Conservation (phyloP, 2,888 invertebrate genomes). For the Mycalesis mineus region DNA sequence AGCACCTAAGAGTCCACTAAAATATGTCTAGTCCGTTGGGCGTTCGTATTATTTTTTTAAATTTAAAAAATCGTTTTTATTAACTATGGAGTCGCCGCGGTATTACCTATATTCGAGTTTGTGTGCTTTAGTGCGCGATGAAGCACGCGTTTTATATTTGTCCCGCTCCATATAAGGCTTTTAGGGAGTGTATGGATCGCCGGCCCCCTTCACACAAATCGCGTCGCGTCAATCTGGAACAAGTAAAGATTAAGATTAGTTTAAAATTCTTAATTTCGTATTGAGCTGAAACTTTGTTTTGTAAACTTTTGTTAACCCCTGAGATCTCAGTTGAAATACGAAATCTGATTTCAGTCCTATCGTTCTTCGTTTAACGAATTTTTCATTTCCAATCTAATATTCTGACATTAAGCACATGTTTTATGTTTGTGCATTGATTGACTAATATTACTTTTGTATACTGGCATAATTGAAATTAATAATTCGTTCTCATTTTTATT, state of each 20-base stretch:
- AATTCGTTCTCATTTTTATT: too few species aligned
- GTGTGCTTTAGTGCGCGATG: slow-evolving; percentile 60
- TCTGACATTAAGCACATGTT: too few species aligned
- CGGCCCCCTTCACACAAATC: slow-evolving; percentile 46
- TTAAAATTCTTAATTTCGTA: not conserved
- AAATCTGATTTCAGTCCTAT: too few species aligned
- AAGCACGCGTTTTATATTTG: slow-evolving; percentile 60
- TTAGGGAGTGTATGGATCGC: slow-evolving; percentile 46
- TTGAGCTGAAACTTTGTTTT: too few species aligned
- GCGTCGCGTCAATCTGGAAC: slow-evolving; percentile 60
- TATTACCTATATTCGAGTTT: slow-evolving; percentile 66
- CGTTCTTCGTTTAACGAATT: too few species aligned
- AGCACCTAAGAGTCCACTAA: slow-evolving; percentile 49
- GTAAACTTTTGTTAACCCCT: too few species aligned
- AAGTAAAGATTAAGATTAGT: slow-evolving; percentile 33
- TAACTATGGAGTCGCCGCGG: slow-evolving; percentile 22
- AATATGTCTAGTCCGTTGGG: slow-evolving; percentile 31
- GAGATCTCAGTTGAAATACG: too few species aligned
- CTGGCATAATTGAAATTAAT: too few species aligned
- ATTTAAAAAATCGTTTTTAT: slow-evolving; percentile 33
- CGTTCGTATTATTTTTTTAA: slow-evolving; percentile 47
- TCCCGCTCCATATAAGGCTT: slow-evolving; percentile 74
- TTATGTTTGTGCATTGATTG: too few species aligned
- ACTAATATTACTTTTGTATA: too few species aligned
- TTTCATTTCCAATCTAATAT: too few species aligned